Base-by-base conservation (phyloP, 92 coral and sea anemone genomes). In the Ricordea florida region DNA sequence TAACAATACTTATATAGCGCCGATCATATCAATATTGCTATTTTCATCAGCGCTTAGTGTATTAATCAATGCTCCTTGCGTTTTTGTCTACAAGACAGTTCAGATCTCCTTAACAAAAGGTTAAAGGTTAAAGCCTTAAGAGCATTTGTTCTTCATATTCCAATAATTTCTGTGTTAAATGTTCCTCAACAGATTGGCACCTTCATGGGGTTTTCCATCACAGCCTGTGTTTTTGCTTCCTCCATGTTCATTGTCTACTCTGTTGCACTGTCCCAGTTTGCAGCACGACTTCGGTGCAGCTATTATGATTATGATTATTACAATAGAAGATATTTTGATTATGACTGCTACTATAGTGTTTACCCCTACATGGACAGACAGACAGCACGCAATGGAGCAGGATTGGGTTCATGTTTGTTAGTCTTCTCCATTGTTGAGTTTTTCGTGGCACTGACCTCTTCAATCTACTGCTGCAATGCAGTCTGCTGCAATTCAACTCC, bases 141-240 rank as follows among this genome's bases (percentile, higher is more conserved):
- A n/a, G n/a, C n/a, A n/a, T n/a, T n/a, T n/a, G n/a, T n/a, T n/a
- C n/a, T n/a, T n/a, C n/a, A n/a, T n/a, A n/a, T n/a, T n/a, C n/a
- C n/a, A n/a, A n/a, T n/a, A n/a, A n/a, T n/a, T n/a, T n/a, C n/a
- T n/a, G n/a, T n/a, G n/a, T n/a, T n/a, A n/a, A n/a, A n/a, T n/a
- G n/a, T n/a, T n/a, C n/a, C n/a, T 57, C 41, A 36, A 30, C 75
- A 90, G 96, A 64, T 90, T 73, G 92, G 92, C 8, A 72, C 82
- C n/a, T 88, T 90, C 83, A 82, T 90, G 85, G 96, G 92, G 1
- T 90, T 90, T 69, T 73, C 96, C 15, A 69, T 90, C 23, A 63
- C 84, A 1, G 90, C 80, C 5, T 82, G 87, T 78, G 84, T 90
- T 59, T 10, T 87, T 0, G 40, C 84, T 40, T 89, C 84, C 23